phyloP scores from a whole-genome alignment of 64 coral and sea anemone species.

The Pocillopora damicornis region DNA sequence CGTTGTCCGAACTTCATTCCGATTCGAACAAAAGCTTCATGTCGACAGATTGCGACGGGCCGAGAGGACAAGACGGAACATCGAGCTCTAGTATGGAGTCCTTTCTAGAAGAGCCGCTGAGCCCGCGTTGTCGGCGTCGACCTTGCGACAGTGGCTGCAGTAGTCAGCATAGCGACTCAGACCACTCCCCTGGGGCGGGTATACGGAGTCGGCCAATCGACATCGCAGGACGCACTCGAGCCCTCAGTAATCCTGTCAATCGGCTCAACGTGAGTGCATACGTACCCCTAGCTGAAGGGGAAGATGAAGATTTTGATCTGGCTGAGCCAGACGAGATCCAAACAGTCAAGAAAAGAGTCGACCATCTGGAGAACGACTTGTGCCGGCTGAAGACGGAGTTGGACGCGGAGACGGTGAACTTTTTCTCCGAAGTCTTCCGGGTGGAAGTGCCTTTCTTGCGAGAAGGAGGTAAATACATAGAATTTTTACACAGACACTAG shows the following conservation, averaged over 20 bases:
- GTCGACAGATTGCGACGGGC: conserved; percentile 21
- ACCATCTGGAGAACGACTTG: conserved; percentile 63
- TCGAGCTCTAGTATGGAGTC: conserved; percentile 78
- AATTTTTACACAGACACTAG: too few species aligned
- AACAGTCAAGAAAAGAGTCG: conserved; percentile 63
- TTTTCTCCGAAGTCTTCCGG: conserved; percentile 82
- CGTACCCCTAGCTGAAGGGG: conserved; percentile 70
- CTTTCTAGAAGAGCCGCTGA: conserved; percentile 77
- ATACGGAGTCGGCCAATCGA: conserved; percentile 3
- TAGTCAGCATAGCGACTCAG: conserved; percentile 72
- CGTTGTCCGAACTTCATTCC: conserved; percentile 16
- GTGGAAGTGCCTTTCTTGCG: conserved; percentile 57
- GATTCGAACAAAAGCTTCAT: conserved; percentile 59
- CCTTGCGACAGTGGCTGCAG: conserved; percentile 89
- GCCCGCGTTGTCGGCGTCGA: conserved; percentile 23
- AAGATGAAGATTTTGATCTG: conserved; percentile 65
- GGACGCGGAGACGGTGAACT: conserved; percentile 72
- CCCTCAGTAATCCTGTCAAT: conserved; percentile 13
- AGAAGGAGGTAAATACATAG: conserved; percentile 40
- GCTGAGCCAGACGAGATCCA: conserved; percentile 36
- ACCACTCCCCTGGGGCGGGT: neutral
- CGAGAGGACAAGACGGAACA: neutral
- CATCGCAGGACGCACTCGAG: neutral
- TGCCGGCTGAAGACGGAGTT: conserved; percentile 67
- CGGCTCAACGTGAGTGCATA: conserved; percentile 7